Base-by-base conservation (phyloP, 2,797 vertebrate species). In the Hoplostethus atlanticus region DNA sequence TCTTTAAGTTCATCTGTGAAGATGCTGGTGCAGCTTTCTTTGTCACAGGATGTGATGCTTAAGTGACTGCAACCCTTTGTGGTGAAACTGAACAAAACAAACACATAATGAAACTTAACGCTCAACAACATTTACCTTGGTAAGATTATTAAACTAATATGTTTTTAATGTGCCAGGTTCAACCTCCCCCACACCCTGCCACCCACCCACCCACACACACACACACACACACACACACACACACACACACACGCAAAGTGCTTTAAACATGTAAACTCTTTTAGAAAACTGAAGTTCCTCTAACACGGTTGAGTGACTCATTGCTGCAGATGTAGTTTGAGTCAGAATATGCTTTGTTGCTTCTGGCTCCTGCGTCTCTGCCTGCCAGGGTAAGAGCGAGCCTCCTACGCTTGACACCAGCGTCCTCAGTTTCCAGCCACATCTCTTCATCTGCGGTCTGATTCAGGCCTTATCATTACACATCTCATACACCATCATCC, bases 391-490 rank as follows among this genome's bases (percentile, higher is more conserved):
- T 52, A 58, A 81, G 46, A 66, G 31, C 5, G 1, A 60, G 25
- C 81, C 89, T 85, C 91, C 91, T 66, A 91, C 88, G 55, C 86
- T 73, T 15, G 0, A 79, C 87, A 85, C 73, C 67, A 71, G 67
- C 60, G 73, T 48, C 77, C 68, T 78, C 72, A 62, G 84, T 93
- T 91, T 87, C 87, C 83, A 84, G 69, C 60, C 57, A 55, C 76
- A 64, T 75, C 57, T 69, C 52, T 48, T 17, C 76, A 79, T 57
- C 48, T 85, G 83, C 62, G 64, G 81, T 86, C 13, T 46, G 62
- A 72, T 81, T 82, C 80, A 68, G 28, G 15, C 73, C 53, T 63
- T 31, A 25, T 81, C 53, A 64, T 78, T 60, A 65, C 58, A 70
- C 64, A 52, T 69, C 73, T 86, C 60, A 7, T 28, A 53, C 31